A percentile compares a stretch with the other conserved stretches of the same genome.
Evolutionary conservation across 2,113 vertebrate species (phyloP).

Genomic region (Maccullochella peelii): DNA sequence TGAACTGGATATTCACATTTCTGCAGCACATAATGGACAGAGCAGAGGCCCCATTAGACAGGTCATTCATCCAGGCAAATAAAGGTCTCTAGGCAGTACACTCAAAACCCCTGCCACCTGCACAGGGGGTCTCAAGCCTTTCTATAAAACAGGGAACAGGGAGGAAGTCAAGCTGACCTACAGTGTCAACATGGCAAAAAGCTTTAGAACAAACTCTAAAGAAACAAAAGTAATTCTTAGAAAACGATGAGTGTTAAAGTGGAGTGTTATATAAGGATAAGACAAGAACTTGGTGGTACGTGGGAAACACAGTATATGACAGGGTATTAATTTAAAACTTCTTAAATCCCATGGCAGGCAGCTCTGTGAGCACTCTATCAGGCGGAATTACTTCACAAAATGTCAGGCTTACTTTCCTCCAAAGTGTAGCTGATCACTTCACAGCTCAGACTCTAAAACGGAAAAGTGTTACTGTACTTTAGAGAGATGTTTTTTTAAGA

Average conservation of each 20-base stretch:
- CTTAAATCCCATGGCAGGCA: conserved; percentile 71
- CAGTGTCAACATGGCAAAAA: conserved; percentile 21
- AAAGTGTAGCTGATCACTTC: conserved; percentile 61
- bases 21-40: neutral
- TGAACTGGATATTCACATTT: neutral
- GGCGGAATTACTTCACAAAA: conserved; percentile 69
- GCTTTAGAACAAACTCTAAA: conserved; percentile 19
- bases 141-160: neutral
- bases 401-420: conserved; percentile 71
- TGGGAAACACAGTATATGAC: conserved; percentile 60
- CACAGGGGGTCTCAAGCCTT: neutral
- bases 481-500: conserved; percentile 14
- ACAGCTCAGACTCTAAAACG: conserved; percentile 49
- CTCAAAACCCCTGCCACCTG: neutral
- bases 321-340: conserved; percentile 78
- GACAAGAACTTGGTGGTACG: conserved; percentile 30
- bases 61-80: neutral
- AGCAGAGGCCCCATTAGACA: neutral
- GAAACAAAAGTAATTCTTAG: conserved; percentile 10
- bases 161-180: conserved; percentile 24
- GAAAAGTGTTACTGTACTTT: conserved; percentile 35
- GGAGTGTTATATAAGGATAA: conserved; percentile 56
- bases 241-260: neutral
- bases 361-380: conserved; percentile 65
- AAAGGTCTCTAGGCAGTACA: conserved; percentile 4